Evolutionary conservation across 2,797 vertebrate species (phyloP), one percentile per base, ranked within the genome.

Genomic region (Pipistrellus pipistrellus): DNA sequence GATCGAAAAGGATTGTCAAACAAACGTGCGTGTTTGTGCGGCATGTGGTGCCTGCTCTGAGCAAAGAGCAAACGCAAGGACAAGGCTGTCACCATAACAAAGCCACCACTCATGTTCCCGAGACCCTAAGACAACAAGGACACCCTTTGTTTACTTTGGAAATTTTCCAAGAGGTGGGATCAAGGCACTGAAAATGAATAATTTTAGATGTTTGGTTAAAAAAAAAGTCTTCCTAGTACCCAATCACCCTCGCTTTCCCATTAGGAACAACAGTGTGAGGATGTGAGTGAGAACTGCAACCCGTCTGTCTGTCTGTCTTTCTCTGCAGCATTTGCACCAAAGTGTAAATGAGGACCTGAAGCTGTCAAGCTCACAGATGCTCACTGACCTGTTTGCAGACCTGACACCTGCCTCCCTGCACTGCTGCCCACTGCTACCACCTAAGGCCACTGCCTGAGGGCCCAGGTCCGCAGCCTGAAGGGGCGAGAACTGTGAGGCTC

Each of bases 1-100:
- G 41, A 30, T n/a, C 48, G 35, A 8, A 18, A 53, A 81, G 38
- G 23, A 18, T 6, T 55, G 73, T n/a, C 30, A 80, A 72, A 10
- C 23, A 62, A 0, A 35, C 14, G 0, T 4, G 6, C 4, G 11
- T 9, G 38, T 10, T n/a, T 4, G 12, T 38, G 23, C 9, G 30
- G 55, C 25, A 2, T 0, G 10, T 57, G 1, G 11, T 2, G 11
- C 21, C 27, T n/a, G 3, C 55, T 30, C 10, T 6, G 18, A 62
- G 41, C 2, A 2, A 46, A 41, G 8, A 32, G 68, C 35, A 35
- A 10, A 14, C 2, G 11, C n/a, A 44, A 72, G 90, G 64, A n/a
- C 10, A 46, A 46, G 38, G 57, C 44, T 8, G 4, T 18, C 4
- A 0, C 8, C 1, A 2, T 18, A 13, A 25, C 38, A 57, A 84